Evolutionary conservation across 2,797 vertebrate genomes (phyloP).

Genomic region (Anguilla megastoma): DNA sequence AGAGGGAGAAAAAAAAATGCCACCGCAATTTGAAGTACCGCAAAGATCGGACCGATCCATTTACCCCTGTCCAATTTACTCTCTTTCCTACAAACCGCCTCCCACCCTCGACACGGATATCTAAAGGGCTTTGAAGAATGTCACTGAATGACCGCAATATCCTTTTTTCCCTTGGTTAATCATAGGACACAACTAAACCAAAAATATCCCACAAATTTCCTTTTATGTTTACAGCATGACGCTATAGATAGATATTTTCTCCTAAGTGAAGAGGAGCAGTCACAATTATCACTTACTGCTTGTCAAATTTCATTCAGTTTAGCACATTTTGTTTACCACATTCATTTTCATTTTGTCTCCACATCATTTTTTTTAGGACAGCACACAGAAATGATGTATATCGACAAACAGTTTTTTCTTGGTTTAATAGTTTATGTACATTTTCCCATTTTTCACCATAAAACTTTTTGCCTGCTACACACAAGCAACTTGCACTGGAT

Average conservation of each 20-base stretch:
- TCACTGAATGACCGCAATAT: constrained; percentile 62
- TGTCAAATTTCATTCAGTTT: constrained; percentile 40
- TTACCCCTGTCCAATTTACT: constrained; percentile 74
- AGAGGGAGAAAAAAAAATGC: not conserved
- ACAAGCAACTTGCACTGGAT: not conserved
- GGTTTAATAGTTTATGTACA: not conserved
- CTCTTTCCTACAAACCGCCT: constrained; percentile 75
- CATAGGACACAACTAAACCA: constrained; percentile 73
- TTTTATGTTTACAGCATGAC: constrained; percentile 68
- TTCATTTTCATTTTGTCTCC: not conserved
- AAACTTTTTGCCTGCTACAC: not conserved
- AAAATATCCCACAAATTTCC: constrained; percentile 74
- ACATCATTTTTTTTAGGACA: not conserved
- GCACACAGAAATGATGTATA: not conserved
- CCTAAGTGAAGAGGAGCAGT: constrained; percentile 61
- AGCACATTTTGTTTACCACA: not conserved
- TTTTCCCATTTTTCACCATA: not conserved
- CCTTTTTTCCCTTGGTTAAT: constrained; percentile 68
- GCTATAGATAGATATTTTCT: constrained; percentile 73
- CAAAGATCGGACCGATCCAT: constrained; percentile 68
- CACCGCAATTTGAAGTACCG: constrained; percentile 39
- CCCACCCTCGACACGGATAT: constrained; percentile 70
- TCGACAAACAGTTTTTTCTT: not conserved
- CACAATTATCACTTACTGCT: constrained; percentile 68
- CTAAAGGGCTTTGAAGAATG: constrained; percentile 63